A percentile compares a stretch with the other conserved stretches of the same genome.
Conservation (phyloP, 2,113 vertebrate species). For the Platichthys stellatus region DNA sequence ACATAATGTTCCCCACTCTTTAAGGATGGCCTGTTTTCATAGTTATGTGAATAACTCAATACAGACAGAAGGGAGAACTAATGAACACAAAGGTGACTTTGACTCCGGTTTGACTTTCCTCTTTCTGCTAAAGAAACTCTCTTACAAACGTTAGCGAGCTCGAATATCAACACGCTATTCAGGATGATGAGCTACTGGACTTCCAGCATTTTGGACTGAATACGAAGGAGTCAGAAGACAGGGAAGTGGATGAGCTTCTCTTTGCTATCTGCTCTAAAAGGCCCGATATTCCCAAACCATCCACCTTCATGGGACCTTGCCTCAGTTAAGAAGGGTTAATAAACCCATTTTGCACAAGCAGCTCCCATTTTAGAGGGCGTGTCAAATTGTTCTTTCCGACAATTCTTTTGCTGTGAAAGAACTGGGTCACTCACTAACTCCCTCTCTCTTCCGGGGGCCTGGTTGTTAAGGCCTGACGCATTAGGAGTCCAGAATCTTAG, state of each 20-base stretch:
- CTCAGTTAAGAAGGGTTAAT: conserved; percentile 59
- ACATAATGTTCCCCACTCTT: conserved; percentile 20
- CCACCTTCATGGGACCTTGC: conserved; percentile 51
- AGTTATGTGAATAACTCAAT: conserved; percentile 42
- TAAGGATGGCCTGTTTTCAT: conserved; percentile 29
- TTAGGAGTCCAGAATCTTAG: conserved; percentile 52
- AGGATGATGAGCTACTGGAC: conserved; percentile 38
- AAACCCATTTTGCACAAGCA: conserved; percentile 52
- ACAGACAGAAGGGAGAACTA: conserved; percentile 27
- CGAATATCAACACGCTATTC: conserved; percentile 47
- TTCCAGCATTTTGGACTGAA: conserved; percentile 4
- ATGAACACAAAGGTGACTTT: conserved; percentile 63
- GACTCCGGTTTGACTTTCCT: conserved; percentile 43
- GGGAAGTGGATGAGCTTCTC: conserved; percentile 21
- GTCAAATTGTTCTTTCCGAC: conserved; percentile 67
- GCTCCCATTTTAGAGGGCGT: conserved; percentile 47
- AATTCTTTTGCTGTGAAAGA: conserved; percentile 68
- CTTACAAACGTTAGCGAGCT: conserved; percentile 12
- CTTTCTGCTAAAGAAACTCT: conserved; percentile 41
- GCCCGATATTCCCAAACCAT: conserved; percentile 38
- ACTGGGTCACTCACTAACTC: conserved; percentile 71
- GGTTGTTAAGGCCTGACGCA: conserved; percentile 38
- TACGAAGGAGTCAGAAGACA: neutral
- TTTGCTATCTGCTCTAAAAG: conserved; percentile 14
- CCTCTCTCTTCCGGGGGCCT: conserved; percentile 56